Percentiles rank a stretch among this genome's conserved stretches.
These are phyloP conservation scores for Chondrilla cf. caribensis DNA, from an alignment of 37 sponge, comb jelly and placozoan species.

Conservation along the genomic window DNA sequence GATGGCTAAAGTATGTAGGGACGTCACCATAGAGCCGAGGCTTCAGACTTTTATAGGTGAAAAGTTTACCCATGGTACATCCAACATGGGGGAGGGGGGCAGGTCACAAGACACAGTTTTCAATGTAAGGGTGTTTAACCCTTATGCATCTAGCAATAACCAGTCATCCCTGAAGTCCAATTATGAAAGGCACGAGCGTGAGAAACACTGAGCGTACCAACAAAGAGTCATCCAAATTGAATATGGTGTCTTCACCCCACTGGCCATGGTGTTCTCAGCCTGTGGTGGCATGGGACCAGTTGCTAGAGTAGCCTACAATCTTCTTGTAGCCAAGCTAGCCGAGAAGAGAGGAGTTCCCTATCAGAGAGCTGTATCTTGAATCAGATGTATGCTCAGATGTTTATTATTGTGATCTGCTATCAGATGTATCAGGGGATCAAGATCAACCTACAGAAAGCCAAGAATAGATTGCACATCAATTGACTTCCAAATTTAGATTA, in stretches of 20 bases:
- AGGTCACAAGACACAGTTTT: constrained; percentile 2
- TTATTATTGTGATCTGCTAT: background rate
- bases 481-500: background rate
- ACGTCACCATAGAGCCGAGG: background rate
- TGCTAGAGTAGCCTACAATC: background rate
- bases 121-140: constrained; percentile 19
- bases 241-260: constrained; percentile 8
- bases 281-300: constrained; percentile 14
- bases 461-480: background rate
- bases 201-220: constrained; percentile 5
- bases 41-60: background rate
- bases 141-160: too few relatives aligned
- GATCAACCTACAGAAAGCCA: constrained; percentile 8
- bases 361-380: background rate
- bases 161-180: background rate
- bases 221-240: constrained; percentile 13
- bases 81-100: too few relatives aligned
- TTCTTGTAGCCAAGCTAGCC: background rate
- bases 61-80: background rate
- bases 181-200: background rate
- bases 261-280: constrained; percentile 15
- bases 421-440: background rate
- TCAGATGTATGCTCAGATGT: constrained; percentile 4
- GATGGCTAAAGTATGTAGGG: background rate
- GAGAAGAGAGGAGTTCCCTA: constrained; percentile 8